phyloP scores from a whole-genome alignment of 2,888 invertebrate species.

The Drosophila lacicola region DNA sequence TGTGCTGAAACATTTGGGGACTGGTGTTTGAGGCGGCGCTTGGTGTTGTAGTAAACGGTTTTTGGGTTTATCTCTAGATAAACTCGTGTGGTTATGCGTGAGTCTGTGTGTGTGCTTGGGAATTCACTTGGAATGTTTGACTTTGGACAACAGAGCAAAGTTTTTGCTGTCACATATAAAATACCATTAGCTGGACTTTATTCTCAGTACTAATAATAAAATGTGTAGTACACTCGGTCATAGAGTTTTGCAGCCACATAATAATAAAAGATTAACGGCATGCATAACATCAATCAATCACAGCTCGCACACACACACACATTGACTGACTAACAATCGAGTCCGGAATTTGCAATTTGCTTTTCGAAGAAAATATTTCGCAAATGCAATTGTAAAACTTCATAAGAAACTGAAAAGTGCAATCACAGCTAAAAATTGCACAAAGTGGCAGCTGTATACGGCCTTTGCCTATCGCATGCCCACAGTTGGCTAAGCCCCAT shows the following conservation, averaged over 20 bases:
- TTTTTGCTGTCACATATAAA: slow-evolving; percentile 13
- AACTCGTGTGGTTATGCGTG: neutral
- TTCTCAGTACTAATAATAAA: slow-evolving; percentile 8
- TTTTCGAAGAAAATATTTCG: slow-evolving; percentile 7
- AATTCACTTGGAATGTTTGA: slow-evolving; percentile 40
- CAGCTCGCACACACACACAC: neutral
- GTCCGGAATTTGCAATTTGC: slow-evolving; percentile 18
- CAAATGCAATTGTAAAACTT: slow-evolving; percentile 6
- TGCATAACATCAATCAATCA: neutral
- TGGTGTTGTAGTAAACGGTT: slow-evolving; percentile 7
- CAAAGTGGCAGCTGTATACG: slow-evolving; percentile 13
- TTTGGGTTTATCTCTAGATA: slow-evolving; percentile 18
- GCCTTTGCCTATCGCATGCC: slow-evolving; percentile 16
- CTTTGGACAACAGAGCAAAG: slow-evolving; percentile 31
- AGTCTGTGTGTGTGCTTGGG: slow-evolving; percentile 4
- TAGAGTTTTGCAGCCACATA: slow-evolving; percentile 11
- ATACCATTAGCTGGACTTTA: slow-evolving; percentile 18
- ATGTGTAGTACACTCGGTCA: slow-evolving; percentile 3
- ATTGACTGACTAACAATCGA: slow-evolving; percentile 8
- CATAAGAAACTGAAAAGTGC: slow-evolving; percentile 27
- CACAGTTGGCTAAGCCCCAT: slow-evolving; percentile 13
- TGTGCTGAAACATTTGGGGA: slow-evolving; percentile 49
- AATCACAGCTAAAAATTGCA: slow-evolving; percentile 40
- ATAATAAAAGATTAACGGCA: neutral
- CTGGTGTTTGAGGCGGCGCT: slow-evolving; percentile 8